Conservation (phyloP, 2,888 invertebrate species). For the Carabus problematicus region DNA sequence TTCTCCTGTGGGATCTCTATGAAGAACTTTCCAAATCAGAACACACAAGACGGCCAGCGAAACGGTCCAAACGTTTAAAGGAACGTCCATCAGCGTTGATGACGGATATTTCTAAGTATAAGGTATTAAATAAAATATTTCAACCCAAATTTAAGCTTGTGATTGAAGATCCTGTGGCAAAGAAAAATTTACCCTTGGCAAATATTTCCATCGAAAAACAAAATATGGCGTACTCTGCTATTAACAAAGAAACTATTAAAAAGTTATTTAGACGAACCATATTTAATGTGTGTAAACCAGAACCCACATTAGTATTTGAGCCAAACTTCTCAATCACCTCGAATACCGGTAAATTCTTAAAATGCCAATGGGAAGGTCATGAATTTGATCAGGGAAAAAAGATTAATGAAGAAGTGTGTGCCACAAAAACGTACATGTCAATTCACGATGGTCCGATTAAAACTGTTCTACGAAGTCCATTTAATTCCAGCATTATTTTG, state of each 20-base stretch:
- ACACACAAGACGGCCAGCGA: not conserved
- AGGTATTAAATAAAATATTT: slow-evolving; percentile 6
- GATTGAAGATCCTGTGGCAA: not conserved
- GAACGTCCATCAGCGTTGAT: not conserved
- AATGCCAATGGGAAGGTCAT: slow-evolving; percentile 72
- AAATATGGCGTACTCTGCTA: not conserved
- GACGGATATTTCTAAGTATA: not conserved
- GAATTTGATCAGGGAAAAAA: slow-evolving; percentile 69
- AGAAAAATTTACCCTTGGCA: not conserved
- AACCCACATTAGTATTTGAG: not conserved
- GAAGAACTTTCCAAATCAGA: slow-evolving; percentile 43
- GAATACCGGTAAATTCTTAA: slow-evolving; percentile 50
- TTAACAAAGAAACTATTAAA: slow-evolving; percentile 18
- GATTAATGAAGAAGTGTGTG: slow-evolving; percentile 66
- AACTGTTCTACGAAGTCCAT: slow-evolving; percentile 67
- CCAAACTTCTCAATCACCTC: not conserved
- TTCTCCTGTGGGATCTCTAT: slow-evolving; percentile 75
- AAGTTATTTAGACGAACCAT: slow-evolving; percentile 15
- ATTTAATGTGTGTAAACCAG: not conserved
- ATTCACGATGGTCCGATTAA: slow-evolving; percentile 72
- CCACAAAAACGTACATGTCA: slow-evolving; percentile 58
- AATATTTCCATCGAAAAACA: not conserved
- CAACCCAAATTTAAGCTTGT: not conserved
- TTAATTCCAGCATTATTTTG: slow-evolving; percentile 66
- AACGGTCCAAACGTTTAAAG: not conserved